Conservation (phyloP, 2,888 invertebrate species). For the Morpho deidamia region DNA sequence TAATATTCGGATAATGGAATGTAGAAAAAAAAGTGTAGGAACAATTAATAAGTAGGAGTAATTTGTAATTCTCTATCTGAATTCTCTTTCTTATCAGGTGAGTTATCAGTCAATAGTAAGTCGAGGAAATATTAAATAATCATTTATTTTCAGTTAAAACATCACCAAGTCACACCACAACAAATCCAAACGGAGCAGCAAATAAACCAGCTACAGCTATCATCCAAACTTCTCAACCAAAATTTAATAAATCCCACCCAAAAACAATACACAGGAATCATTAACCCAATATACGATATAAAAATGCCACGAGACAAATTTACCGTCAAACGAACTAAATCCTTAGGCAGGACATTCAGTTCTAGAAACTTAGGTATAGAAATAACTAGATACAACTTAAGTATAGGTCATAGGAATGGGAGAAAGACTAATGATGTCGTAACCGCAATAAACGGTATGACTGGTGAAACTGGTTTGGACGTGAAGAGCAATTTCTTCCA, state of each 20-base stretch:
- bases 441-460: conserved; percentile 53
- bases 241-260: conserved; percentile 16
- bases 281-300: conserved; percentile 63
- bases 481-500: conserved; percentile 55
- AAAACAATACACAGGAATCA: conserved; percentile 52
- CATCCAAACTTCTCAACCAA: conserved; percentile 16
- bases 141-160: conserved; percentile 10
- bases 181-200: conserved; percentile 34
- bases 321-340: conserved; percentile 59
- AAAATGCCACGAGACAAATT: conserved; percentile 63
- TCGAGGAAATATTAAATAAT: no score
- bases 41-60: no score
- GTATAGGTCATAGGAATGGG: conserved; percentile 49
- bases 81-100: no score
- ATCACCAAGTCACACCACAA: conserved; percentile 39
- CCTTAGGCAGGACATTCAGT: conserved; percentile 56
- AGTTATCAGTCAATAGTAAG: no score
- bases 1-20: no score
- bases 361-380: conserved; percentile 47
- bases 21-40: no score
- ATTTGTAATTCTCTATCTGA: no score
- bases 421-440: conserved; percentile 62
- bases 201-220: conserved; percentile 23
- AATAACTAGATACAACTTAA: conserved; percentile 56
- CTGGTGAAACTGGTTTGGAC: conserved; percentile 57